Conservation (phyloP, 2,113 vertebrate genomes). For the Lasiurus borealis region DNA sequence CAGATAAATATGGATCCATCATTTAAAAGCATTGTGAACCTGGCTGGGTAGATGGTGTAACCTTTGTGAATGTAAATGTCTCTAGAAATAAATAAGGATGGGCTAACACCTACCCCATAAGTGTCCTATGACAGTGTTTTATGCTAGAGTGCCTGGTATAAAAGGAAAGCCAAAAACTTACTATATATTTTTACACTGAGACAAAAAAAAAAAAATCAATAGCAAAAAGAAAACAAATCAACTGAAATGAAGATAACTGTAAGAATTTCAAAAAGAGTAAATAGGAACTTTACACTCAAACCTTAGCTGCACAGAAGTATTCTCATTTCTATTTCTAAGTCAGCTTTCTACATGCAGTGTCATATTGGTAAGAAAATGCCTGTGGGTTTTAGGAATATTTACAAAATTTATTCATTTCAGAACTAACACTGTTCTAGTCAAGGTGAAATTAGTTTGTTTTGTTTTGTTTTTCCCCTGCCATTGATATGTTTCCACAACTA, state of each 20-base stretch:
- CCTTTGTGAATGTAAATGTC: neutral
- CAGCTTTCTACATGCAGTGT: neutral
- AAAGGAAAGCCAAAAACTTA: neutral
- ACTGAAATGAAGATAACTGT: neutral
- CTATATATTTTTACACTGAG: neutral
- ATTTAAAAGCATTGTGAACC: neutral
- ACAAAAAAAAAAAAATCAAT: neutral
- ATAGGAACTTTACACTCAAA: neutral
- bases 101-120: neutral
- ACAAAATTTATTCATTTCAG: slow-evolving; percentile 37
- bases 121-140: neutral
- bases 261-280: neutral
- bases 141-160: neutral
- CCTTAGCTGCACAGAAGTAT: neutral
- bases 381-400: neutral
- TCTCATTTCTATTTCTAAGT: neutral
- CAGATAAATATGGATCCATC: neutral
- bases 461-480: neutral
- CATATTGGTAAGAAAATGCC: neutral
- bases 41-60: neutral
- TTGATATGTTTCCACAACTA: neutral
- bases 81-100: neutral
- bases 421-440: slow-evolving; percentile 10
- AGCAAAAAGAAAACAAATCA: neutral
- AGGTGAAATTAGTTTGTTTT: slow-evolving; percentile 40